These are phyloP conservation scores for Orchestia grillus DNA, from an alignment of 1,140 invertebrate genomes.

Conservation along the genomic window DNA sequence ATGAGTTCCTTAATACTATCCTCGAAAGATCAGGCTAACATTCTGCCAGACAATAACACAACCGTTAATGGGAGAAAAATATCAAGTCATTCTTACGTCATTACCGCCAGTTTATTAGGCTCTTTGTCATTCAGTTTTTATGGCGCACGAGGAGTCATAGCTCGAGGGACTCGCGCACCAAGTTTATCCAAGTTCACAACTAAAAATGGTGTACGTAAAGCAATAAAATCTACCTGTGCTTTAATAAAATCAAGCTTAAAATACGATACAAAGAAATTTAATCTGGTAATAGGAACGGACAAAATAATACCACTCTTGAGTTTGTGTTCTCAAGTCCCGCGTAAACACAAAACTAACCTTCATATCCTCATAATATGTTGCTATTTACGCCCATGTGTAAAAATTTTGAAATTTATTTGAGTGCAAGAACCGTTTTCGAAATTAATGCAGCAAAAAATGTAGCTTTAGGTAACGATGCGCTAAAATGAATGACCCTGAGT, in stretches of 20 bases:
- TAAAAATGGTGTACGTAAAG: neutral
- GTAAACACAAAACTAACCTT: neutral
- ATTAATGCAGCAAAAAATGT: no score
- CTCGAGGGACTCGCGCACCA: neutral
- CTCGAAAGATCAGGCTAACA: conserved; percentile 31
- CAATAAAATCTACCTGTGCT: neutral
- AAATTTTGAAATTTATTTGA: no score
- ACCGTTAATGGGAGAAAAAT: neutral
- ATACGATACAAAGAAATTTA: neutral
- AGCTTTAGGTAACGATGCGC: no score
- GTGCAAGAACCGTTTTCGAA: no score
- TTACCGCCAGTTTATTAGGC: conserved; percentile 5
- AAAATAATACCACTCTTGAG: neutral
- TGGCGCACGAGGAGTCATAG: neutral
- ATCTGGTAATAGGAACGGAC: neutral
- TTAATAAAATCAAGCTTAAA: neutral
- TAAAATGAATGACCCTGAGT: no score
- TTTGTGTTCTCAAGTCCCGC: neutral
- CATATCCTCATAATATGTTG: no score
- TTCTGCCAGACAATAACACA: neutral
- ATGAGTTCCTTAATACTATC: neutral
- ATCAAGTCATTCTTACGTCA: neutral
- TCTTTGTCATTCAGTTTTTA: neutral
- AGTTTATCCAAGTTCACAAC: neutral
- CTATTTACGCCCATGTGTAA: no score